Evolutionary conservation across 1,140 invertebrate genomes (phyloP), one percentile per base, ranked within the genome.

Genomic region (Cyclargus thomasi): DNA sequence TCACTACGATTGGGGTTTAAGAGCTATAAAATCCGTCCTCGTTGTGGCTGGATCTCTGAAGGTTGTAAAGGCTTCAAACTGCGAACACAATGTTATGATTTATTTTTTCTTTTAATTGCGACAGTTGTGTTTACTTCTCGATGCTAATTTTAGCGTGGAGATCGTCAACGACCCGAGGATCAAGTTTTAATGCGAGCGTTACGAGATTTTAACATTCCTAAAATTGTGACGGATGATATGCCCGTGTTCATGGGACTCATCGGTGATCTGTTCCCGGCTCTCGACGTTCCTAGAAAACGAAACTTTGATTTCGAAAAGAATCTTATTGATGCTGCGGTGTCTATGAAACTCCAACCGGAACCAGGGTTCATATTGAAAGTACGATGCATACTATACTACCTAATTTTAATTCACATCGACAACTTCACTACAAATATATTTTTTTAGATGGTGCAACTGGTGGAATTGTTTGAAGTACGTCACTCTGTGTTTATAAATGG

Each of bases 401-500:
- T 47, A n/a, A 29, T 7, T 29, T 29, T 29, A 7, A 4, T 29
- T 29, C 1, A 29, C 1, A 29, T 29, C 8, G 2, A 4, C 29
- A 29, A 6, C 29, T 29, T 29, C 5, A 29, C 29, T 5, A 29
- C 29, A 29, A 29, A 3, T 29, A n/a, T 29, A 29, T 29, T 14
- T 20, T 53, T 47, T 53, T 69, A 90, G 95, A 94, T 98, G 71
- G 97, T 99, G 0, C 97, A 99, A 90, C 90, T 99, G 3, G 95
- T 97, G 77, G 97, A 99, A 88, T 85, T 99, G 35, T 95, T 99
- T 80, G 96, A 97, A 57, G 97, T 99, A 0, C 93, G 97, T 67
- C 97, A 99, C 91, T 98, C 97, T 0, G 97, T 99, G 1, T 99
- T 99, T 82, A 95, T 98, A 65, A 92, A 97, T 67, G 98, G 97